Evolutionary conservation across 2,888 invertebrate species (phyloP), one percentile per base, ranked within the genome.

Genomic region (Rhogogaster chlorosoma): DNA sequence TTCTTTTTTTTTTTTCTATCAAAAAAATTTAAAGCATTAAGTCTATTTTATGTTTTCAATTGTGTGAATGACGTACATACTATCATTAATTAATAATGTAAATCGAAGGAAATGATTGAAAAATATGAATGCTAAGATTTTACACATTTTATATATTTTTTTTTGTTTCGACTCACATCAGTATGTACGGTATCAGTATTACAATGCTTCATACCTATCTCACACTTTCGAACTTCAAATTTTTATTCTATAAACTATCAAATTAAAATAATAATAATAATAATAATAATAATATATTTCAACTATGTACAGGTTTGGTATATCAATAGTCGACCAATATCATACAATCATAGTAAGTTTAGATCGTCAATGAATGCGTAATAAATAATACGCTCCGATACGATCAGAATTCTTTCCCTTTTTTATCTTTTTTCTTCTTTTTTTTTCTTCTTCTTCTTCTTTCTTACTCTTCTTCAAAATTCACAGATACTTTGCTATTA

Each of bases 231-330:
- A 84, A 83, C 86, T 82, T 87, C 87, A 42, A 22, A 42, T 73
- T 71, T 71, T 42, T 18, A 29, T 67, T 67, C 88, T 85, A 85
- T 85, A 84, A 71, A 67, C 87, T 90, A 90, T 87, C 85, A 77
- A 87, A 87, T 87, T 87, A 87, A 87, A 80, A 80, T 80, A 36
- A 86, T 80, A 57, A 61, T 78, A 78, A 83, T 83, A 82, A 83
- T 88, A 87, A 86, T 89, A 89, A 88, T 86, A 86, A 88, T 88
- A 67, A 67, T 88, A 88, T 80, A 83, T 71, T 88, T 85, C 57
- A 87, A 88, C 84, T 90, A 90, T 90, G 85, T 90, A 90, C 90
- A 90, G 49, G 86, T 87, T 82, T 87, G 86, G 83, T 87, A 88
- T 85, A 71, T 83, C 85, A 87, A 87, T 87, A 89, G 84, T 87